These are phyloP conservation scores for Lordiphosa collinella DNA, from an alignment of 1,140 invertebrate genomes.

Conservation along the genomic window DNA sequence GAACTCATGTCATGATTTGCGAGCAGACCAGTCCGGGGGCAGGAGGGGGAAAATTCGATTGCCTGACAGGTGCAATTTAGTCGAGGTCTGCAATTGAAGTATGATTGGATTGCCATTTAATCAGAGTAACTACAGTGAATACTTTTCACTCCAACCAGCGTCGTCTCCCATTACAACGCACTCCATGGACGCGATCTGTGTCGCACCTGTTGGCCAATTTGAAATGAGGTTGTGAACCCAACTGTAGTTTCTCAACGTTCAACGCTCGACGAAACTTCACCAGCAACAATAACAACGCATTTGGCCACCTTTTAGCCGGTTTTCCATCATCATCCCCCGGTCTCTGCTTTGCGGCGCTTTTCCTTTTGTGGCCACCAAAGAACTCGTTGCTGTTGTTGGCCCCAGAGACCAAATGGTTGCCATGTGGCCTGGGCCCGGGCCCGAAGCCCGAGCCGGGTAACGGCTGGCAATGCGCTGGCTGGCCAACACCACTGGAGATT, in stretches of 20 bases:
- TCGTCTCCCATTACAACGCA: slow-evolving; percentile 30
- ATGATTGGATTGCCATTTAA: slow-evolving; percentile 30
- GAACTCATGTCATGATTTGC: slow-evolving; percentile 60
- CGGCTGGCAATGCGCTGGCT: slow-evolving; percentile 13
- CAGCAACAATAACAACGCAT: slow-evolving; percentile 49
- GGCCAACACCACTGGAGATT: slow-evolving; percentile 61
- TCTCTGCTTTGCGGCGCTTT: slow-evolving; percentile 38
- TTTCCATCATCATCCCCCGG: slow-evolving; percentile 33
- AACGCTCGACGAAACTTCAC: slow-evolving; percentile 18
- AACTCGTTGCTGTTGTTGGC: slow-evolving; percentile 54
- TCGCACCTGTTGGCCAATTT: slow-evolving; percentile 74
- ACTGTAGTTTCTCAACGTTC: slow-evolving; percentile 58
- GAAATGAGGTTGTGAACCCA: slow-evolving; percentile 75
- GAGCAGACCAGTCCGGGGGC: slow-evolving; percentile 13
- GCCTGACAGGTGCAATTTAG: slow-evolving; percentile 54
- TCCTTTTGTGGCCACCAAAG: slow-evolving; percentile 75
- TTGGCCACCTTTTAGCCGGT: slow-evolving; percentile 59
- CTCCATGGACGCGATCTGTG: slow-evolving; percentile 42
- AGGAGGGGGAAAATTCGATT: slow-evolving; percentile 34
- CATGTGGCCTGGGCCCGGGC: slow-evolving; percentile 16
- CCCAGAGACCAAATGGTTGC: slow-evolving; percentile 30
- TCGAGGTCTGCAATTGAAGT: slow-evolving; percentile 15
- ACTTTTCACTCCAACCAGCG: slow-evolving; percentile 6
- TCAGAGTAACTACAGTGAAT: neutral
- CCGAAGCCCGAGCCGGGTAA: slow-evolving; percentile 6